phyloP scores from a whole-genome alignment of 2,113 vertebrate genomes.

The Galeopterus variegatus region DNA sequence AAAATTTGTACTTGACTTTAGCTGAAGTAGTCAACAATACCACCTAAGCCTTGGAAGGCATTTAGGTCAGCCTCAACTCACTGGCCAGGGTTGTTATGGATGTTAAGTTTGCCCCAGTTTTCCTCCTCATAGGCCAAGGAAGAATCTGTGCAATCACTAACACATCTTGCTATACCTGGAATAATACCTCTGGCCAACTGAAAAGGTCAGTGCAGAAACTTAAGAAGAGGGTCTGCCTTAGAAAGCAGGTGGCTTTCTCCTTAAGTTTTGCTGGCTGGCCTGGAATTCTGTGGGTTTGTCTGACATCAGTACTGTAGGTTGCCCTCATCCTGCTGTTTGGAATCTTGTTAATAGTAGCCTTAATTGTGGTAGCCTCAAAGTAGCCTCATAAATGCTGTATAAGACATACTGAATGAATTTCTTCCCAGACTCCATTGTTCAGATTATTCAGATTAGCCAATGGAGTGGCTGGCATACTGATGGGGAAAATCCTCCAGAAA shows the following conservation, averaged over 20 bases:
- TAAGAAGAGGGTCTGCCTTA: background rate
- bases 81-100: background rate
- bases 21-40: background rate
- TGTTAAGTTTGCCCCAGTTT: background rate
- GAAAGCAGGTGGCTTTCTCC: no score
- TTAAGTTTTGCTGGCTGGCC: background rate
- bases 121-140: background rate
- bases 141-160: background rate
- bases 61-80: background rate
- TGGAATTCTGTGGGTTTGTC: background rate
- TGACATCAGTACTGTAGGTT: background rate
- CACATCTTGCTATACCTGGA: background rate
- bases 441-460: background rate
- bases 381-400: background rate
- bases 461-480: background rate
- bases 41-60: background rate
- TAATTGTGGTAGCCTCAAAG: background rate
- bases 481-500: constrained; percentile 2
- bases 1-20: background rate
- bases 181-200: background rate
- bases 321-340: background rate
- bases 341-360: background rate
- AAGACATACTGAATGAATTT: background rate
- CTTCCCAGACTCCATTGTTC: background rate
- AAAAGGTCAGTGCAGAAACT: background rate